Evolutionary conservation across 2,888 invertebrate genomes (phyloP).

Genomic region (Andrena bucephala): DNA sequence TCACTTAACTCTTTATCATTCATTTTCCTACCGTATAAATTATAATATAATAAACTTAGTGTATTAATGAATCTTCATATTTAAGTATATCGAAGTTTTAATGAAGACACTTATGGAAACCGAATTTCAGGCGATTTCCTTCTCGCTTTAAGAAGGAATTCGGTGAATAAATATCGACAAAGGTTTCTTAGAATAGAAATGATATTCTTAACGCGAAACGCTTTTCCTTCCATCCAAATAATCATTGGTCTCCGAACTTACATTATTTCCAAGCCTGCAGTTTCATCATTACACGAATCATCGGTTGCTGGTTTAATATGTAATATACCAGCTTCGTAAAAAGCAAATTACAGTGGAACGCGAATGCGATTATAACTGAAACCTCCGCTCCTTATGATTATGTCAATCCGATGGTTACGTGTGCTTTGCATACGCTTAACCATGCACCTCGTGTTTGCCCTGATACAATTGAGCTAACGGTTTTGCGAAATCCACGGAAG

Average conservation of each 20-base stretch:
- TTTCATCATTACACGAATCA: constrained; percentile 36
- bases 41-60: not conserved
- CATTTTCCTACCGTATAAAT: too few species aligned
- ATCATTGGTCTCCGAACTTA: constrained; percentile 26
- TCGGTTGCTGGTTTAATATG: constrained; percentile 27
- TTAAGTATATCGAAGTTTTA: not conserved
- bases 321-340: constrained; percentile 28
- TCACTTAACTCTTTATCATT: too few species aligned
- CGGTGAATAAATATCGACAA: not conserved
- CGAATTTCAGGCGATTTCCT: not conserved
- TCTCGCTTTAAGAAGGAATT: not conserved
- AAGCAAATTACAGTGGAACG: constrained; percentile 49
- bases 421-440: constrained; percentile 32
- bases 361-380: constrained; percentile 44
- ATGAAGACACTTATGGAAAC: not conserved
- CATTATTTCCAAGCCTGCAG: constrained; percentile 31
- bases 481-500: constrained; percentile 6
- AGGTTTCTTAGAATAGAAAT: not conserved
- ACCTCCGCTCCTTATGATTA: constrained; percentile 46
- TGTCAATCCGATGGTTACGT: constrained; percentile 39
- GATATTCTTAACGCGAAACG: not conserved
- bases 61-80: not conserved
- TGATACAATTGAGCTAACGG: constrained; percentile 42
- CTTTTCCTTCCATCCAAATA: constrained; percentile 5
- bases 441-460: not conserved